These are phyloP conservation scores for Athene cunicularia DNA, from an alignment of 2,113 vertebrate genomes.

Conservation along the genomic window DNA sequence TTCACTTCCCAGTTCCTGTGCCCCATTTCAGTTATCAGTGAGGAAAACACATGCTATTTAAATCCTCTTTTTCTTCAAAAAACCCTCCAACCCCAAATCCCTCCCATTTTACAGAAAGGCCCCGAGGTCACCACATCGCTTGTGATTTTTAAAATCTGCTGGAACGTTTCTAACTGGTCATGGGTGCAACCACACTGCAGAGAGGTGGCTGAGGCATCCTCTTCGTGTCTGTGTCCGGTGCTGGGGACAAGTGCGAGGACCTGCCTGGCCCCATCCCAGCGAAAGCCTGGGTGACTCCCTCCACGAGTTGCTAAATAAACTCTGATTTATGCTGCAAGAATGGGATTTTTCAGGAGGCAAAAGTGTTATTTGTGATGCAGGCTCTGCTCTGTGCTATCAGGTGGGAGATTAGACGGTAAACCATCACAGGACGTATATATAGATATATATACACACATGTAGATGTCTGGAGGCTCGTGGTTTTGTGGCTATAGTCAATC, in stretches of 20 bases:
- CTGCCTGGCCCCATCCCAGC: accelerated
- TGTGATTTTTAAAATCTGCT: background rate
- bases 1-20: background rate
- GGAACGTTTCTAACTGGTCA: background rate
- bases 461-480: background rate
- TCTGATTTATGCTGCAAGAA: background rate
- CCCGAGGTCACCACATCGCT: background rate
- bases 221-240: accelerated
- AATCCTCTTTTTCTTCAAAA: background rate
- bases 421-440: background rate
- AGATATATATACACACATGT: accelerated
- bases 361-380: background rate
- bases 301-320: background rate
- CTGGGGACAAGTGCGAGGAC: background rate
- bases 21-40: accelerated
- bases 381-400: background rate
- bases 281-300: accelerated
- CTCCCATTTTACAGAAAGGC: no score
- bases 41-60: background rate
- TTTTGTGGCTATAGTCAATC: background rate
- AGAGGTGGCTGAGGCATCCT: background rate
- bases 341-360: background rate
- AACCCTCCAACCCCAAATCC: background rate
- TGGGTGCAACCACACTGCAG: accelerated
- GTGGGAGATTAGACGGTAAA: background rate